A percentile compares a stretch with the other conserved stretches of the same genome.
Evolutionary conservation across 1,140 invertebrate genomes (phyloP).

Genomic region (Panulirus ornatus): DNA sequence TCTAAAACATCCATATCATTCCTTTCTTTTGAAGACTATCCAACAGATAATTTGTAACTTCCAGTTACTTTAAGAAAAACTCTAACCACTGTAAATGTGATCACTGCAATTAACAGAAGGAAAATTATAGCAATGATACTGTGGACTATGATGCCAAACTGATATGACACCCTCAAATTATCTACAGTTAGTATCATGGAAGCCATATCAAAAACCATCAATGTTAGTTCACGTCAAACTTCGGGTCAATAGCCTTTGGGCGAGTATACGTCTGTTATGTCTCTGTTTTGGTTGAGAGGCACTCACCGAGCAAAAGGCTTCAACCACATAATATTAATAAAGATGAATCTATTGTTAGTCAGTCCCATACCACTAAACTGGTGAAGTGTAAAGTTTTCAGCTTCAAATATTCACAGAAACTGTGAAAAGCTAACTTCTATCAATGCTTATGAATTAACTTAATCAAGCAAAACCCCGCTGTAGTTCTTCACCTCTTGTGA

Average conservation of each 20-base stretch:
- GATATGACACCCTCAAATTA: neutral
- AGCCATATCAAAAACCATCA: neutral
- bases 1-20: too few species aligned
- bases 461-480: neutral
- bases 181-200: neutral
- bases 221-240: neutral
- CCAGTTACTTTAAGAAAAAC: too few species aligned
- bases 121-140: neutral
- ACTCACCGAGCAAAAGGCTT: neutral
- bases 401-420: neutral
- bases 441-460: neutral
- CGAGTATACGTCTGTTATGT: neutral
- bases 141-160: neutral
- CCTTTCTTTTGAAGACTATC: too few species aligned
- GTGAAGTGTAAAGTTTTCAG: neutral
- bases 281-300: neutral
- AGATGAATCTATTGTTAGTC: neutral
- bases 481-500: slow-evolving; percentile 70
- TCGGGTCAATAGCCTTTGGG: neutral
- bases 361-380: neutral
- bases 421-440: neutral
- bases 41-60: too few species aligned
- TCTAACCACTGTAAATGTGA: too few species aligned
- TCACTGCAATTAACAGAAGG: neutral
- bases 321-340: neutral